These are phyloP conservation scores for Diacarnus erythraeanus DNA, from an alignment of 37 sponge, comb jelly and placozoan species.

Conservation along the genomic window DNA sequence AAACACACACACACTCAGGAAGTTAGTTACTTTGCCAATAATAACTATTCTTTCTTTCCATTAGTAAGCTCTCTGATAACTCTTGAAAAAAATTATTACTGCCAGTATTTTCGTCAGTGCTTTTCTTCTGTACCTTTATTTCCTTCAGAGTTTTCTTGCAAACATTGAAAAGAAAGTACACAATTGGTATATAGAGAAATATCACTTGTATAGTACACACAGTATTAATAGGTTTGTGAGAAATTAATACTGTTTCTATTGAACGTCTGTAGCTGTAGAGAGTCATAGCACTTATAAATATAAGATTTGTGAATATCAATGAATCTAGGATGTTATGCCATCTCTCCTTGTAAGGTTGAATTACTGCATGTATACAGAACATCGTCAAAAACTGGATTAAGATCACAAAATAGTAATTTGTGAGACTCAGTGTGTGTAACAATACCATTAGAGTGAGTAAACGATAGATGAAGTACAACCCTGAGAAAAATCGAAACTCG, in stretches of 20 bases:
- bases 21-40: no score
- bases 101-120: no score
- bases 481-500: constrained; percentile 3
- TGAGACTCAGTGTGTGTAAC: not conserved
- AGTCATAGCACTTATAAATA: constrained; percentile 2
- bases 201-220: not conserved
- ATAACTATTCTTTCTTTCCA: no score
- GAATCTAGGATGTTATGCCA: not conserved
- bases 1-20: no score
- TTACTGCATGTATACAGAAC: not conserved
- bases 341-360: not conserved
- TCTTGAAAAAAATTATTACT: no score
- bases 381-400: not conserved
- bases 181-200: not conserved
- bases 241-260: not conserved
- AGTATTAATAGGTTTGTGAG: not conserved
- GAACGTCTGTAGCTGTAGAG: not conserved
- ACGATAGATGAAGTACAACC: constrained; percentile 10
- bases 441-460: not conserved
- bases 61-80: no score
- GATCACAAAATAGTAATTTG: not conserved
- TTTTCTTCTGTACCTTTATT: not conserved
- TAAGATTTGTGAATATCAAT: not conserved
- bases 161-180: not conserved
- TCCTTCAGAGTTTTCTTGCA: no score